A percentile compares a stretch with the other conserved stretches of the same genome.
Evolutionary conservation across 2,113 vertebrate species (phyloP).

Genomic region (Rhinoptilus africanus): DNA sequence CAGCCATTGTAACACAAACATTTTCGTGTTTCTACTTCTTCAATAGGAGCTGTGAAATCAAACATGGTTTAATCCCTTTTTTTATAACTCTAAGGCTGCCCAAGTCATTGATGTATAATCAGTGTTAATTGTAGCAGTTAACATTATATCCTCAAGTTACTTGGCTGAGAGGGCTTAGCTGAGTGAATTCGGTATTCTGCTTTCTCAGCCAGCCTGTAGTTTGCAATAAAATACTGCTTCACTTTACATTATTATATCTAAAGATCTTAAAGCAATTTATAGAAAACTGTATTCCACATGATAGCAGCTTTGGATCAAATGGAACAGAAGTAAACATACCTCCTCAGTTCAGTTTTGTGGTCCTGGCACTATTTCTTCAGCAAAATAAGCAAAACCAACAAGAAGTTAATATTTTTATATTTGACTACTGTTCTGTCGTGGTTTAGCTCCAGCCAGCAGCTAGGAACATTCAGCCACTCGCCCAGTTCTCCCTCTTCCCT

Average conservation of each 20-base stretch:
- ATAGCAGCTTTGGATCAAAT: neutral
- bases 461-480: neutral
- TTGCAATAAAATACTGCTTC: neutral
- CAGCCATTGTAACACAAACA: neutral
- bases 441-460: neutral
- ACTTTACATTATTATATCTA: neutral
- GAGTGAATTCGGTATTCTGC: neutral
- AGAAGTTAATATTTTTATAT: neutral
- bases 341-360: neutral
- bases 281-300: neutral
- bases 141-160: neutral
- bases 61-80: neutral
- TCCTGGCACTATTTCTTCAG: neutral
- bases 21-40: neutral
- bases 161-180: neutral
- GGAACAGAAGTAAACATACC: neutral
- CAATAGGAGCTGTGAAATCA: neutral
- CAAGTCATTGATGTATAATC: neutral
- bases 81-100: neutral
- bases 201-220: neutral
- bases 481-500: neutral
- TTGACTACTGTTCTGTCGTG: neutral
- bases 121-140: neutral
- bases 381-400: neutral
- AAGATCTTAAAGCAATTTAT: neutral